These are phyloP conservation scores for Panthera leo DNA, from an alignment of 2,113 vertebrate genomes.

Conservation along the genomic window DNA sequence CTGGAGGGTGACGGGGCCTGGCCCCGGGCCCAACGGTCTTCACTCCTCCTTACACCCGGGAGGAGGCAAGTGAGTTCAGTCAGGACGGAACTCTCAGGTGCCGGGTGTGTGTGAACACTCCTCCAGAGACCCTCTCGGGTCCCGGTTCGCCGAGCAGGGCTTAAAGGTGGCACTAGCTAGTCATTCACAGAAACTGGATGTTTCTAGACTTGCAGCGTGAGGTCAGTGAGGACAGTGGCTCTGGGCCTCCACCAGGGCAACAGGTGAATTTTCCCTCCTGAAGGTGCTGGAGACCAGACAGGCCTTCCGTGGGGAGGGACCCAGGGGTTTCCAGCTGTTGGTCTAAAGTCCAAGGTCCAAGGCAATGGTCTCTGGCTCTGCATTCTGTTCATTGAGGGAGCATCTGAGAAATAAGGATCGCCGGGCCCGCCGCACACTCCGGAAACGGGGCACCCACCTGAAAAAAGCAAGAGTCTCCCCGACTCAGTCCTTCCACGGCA, in stretches of 20 bases:
- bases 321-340: neutral
- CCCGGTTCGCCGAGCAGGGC: no score
- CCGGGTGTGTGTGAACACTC: no score
- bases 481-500: no score
- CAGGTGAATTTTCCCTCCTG: neutral
- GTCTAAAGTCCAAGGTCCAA: neutral
- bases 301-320: neutral
- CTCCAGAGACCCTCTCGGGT: no score
- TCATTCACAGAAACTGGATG: neutral
- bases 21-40: neutral
- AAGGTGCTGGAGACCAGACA: neutral
- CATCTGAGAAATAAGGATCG: neutral
- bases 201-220: neutral
- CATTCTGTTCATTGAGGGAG: no score
- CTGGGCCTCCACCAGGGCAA: no score
- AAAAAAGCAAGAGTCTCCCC: neutral
- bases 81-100: neutral
- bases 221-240: no score
- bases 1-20: neutral
- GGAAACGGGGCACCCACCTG: no score
- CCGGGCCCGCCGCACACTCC: neutral
- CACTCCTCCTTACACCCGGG: rapidly evolving
- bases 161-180: neutral
- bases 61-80: neutral
- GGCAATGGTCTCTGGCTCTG: neutral